Conservation (phyloP, 2,888 invertebrate genomes). For the Leptothorax acervorum region DNA sequence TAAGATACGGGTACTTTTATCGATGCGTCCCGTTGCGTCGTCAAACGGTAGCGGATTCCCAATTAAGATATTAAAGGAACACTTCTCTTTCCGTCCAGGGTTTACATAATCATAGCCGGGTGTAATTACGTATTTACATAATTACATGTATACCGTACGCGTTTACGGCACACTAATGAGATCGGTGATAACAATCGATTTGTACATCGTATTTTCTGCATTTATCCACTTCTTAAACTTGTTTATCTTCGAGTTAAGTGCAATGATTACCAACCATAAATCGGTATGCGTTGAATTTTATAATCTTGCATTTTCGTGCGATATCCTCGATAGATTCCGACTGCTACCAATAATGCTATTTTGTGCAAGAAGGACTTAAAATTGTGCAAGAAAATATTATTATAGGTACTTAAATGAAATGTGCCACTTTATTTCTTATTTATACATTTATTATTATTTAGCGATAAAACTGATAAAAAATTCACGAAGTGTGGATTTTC, state of each 20-base stretch:
- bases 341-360: neutral
- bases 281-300: neutral
- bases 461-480: neutral
- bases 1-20: constrained; percentile 58
- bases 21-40: constrained; percentile 64
- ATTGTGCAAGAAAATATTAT: neutral
- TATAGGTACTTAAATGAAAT: neutral
- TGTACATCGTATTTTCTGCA: constrained; percentile 47
- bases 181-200: constrained; percentile 72
- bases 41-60: constrained; percentile 58
- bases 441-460: neutral
- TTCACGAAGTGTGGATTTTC: neutral
- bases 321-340: neutral
- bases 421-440: neutral
- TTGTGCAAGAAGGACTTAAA: neutral
- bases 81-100: constrained; percentile 45
- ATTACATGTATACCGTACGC: constrained; percentile 60
- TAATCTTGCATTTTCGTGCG: neutral
- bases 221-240: constrained; percentile 30
- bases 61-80: constrained; percentile 72
- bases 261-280: neutral
- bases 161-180: constrained; percentile 64
- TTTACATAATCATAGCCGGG: constrained; percentile 67
- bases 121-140: constrained; percentile 74
- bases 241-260: constrained; percentile 22